Conservation (phyloP, 2,797 vertebrate species). For the Synaphobranchus kaupii region DNA sequence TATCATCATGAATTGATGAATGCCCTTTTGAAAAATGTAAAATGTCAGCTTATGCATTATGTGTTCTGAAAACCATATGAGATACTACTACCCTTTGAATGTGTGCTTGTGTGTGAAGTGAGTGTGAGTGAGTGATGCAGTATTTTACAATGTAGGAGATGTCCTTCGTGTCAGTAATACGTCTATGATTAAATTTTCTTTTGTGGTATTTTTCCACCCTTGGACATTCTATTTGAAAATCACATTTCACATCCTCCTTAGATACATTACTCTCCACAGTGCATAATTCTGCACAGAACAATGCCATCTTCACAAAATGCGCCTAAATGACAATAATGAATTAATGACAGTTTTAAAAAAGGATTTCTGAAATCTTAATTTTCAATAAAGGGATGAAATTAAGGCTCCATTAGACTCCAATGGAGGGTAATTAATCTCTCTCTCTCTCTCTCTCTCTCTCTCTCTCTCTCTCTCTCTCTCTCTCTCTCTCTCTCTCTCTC, state of each 20-base stretch:
- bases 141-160: not conserved
- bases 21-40: not conserved
- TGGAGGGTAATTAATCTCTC: not conserved
- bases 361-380: not conserved
- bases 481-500: constrained; percentile 35
- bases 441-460: not conserved
- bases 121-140: not conserved
- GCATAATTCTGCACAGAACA: not conserved
- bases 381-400: not conserved
- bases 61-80: not conserved
- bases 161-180: not conserved
- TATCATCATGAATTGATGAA: not conserved
- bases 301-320: not conserved
- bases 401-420: not conserved
- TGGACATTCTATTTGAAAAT: not conserved
- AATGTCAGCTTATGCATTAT: not conserved
- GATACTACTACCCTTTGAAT: not conserved
- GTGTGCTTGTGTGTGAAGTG: not conserved
- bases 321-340: not conserved
- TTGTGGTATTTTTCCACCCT: not conserved
- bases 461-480: not conserved
- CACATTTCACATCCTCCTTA: not conserved
- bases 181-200: not conserved
- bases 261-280: not conserved
- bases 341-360: not conserved